Evolutionary conservation across 2,797 vertebrate genomes (phyloP).

Genomic region (Fistularia commersonii): DNA sequence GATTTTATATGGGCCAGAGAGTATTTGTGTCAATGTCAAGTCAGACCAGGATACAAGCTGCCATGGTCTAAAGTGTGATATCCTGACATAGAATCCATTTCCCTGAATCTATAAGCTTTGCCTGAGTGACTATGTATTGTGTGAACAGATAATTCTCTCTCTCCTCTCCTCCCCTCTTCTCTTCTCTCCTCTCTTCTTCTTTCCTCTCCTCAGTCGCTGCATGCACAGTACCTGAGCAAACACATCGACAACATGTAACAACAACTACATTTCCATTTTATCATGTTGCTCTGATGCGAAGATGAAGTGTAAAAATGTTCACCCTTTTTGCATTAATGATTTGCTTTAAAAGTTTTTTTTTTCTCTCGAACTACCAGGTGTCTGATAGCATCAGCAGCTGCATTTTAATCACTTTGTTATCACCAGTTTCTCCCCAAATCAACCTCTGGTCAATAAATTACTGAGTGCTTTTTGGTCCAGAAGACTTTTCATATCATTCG

Average conservation of each 20-base stretch:
- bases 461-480: no score
- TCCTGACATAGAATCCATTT: constrained; percentile 69
- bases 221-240: constrained; percentile 63
- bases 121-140: constrained; percentile 65
- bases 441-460: no score
- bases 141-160: constrained; percentile 58
- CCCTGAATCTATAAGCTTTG: constrained; percentile 68
- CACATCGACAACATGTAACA: constrained; percentile 60
- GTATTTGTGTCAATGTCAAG: constrained; percentile 57
- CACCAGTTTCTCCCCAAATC: no score
- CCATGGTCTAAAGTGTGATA: constrained; percentile 61
- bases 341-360: background rate
- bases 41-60: constrained; percentile 57
- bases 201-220: constrained; percentile 49
- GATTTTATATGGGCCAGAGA: constrained; percentile 53
- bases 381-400: no score
- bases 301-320: no score
- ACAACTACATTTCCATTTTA: constrained; percentile 60
- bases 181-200: constrained; percentile 10
- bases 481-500: no score
- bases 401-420: no score
- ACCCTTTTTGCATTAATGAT: no score
- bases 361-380: background rate
- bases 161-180: constrained; percentile 6
- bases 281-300: background rate